Base-by-base conservation (phyloP, 2,113 vertebrate species). In the Antigone vipio region DNA sequence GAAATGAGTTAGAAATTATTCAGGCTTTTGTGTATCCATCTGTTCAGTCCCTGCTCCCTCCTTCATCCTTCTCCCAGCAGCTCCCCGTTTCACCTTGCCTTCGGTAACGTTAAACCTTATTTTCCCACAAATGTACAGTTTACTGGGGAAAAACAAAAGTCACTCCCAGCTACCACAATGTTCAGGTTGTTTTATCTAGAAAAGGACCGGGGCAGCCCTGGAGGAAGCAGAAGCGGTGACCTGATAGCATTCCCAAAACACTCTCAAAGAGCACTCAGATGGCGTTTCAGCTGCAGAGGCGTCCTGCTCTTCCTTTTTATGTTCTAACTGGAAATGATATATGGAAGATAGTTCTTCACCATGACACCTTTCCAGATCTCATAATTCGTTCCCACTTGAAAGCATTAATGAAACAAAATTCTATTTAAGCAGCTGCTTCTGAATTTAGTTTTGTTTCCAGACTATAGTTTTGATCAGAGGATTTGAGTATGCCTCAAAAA, bases 201-300 rank as follows among this genome's bases (percentile, higher is more conserved):
- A 42, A 63, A 67, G 20, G 18, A 59, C 15, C 3, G 3, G 18
- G 38, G 11, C 35, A 75, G 42, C 60, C 22, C 38, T 11, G 30
- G 58, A 34, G 26, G 47, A 71, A 63, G 58, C 35, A 58, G 58
- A 76, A 68, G 62, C 9, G 12, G 20, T 3, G 20, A 49, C 64
- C 21, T 22, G 29, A 24, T 11, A 12, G 64, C 26, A 15, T 44
- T 27, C 19, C 21, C 30, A 40, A 42, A 84, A 38, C 13, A 21
- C 2, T 27, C 8, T 30, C 30, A 26, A 63, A 3, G 24, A 14
- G 8, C 4, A 2, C 32, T 55, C 19, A 4, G 3, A 5, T 24
- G 19, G 13, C 20, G 30, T 17, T 85, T 18, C 6, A 8, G 7
- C 55, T 75, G 42, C 29, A 30, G 18, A 5, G 3, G 1, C 15